Percentiles rank a stretch among this genome's conserved stretches.
Conservation (phyloP, 2,113 vertebrate species). For the Alces alces region DNA sequence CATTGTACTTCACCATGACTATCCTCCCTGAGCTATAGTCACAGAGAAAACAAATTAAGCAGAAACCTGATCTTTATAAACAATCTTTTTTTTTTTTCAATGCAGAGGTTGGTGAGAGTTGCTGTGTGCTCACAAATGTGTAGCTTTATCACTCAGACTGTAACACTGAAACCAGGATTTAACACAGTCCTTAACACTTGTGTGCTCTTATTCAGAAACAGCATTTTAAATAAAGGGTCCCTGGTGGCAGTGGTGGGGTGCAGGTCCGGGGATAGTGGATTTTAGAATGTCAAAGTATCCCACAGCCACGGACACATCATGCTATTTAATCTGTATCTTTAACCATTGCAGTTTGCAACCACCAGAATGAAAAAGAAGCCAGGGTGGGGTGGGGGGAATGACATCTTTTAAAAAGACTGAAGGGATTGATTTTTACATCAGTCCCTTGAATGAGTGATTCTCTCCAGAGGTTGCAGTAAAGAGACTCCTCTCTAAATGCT, state of each 20-base stretch:
- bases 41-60: conserved; percentile 45
- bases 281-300: background rate
- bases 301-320: background rate
- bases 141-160: conserved; percentile 14
- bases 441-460: conserved; percentile 46
- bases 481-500: conserved; percentile 16
- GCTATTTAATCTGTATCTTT: background rate
- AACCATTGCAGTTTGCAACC: background rate
- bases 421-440: conserved; percentile 41
- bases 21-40: background rate
- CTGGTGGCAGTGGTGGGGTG: background rate
- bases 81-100: conserved; percentile 35
- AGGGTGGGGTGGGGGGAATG: background rate
- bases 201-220: conserved; percentile 13
- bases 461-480: background rate
- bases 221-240: conserved; percentile 47
- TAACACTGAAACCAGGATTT: conserved; percentile 16
- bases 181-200: conserved; percentile 34
- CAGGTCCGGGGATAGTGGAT: rapidly evolving
- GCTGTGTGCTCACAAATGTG: conserved; percentile 1
- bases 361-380: background rate
- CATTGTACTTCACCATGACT: conserved; percentile 72
- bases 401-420: conserved; percentile 9
- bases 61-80: conserved; percentile 28
- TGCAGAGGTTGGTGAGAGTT: background rate